Evolutionary conservation across 2,113 vertebrate genomes (phyloP).

Genomic region (Cervus canadensis): DNA sequence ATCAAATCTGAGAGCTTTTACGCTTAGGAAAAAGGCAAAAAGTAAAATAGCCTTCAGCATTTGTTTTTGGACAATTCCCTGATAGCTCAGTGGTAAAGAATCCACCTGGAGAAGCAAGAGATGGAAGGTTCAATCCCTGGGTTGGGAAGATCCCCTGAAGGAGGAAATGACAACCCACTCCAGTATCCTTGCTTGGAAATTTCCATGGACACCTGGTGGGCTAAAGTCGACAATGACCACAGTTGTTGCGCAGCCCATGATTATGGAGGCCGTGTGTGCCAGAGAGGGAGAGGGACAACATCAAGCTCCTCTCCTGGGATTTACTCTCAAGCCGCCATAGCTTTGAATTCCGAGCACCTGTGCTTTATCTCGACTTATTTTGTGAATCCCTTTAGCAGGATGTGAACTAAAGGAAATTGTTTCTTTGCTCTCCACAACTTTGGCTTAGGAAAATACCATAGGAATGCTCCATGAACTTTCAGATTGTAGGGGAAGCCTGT

Average conservation of each 20-base stretch:
- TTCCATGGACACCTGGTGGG: not conserved
- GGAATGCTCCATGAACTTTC: not conserved
- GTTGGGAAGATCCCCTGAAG: not conserved
- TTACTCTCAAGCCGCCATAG: not conserved
- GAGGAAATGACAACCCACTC: not conserved
- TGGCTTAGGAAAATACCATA: not conserved
- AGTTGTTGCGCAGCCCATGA: not conserved
- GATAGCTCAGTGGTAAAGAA: not conserved
- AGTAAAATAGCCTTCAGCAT: not conserved
- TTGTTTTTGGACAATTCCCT: not conserved
- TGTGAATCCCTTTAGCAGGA: not conserved
- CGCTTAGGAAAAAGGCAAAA: not conserved
- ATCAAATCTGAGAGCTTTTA: not conserved
- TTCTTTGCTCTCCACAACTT: not conserved
- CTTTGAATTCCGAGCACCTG: not conserved
- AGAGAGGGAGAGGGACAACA: not conserved
- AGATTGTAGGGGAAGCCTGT: not conserved
- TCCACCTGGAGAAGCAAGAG: not conserved
- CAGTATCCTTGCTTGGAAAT: not conserved
- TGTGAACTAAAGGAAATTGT: not conserved
- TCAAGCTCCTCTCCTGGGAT: not conserved
- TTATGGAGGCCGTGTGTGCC: not conserved
- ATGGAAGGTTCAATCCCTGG: not conserved
- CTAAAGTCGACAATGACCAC: not conserved
- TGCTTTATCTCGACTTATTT: not conserved